These are phyloP conservation scores for Peromyscus melanophrys DNA, from an alignment of 2,797 vertebrate species.

Conservation along the genomic window DNA sequence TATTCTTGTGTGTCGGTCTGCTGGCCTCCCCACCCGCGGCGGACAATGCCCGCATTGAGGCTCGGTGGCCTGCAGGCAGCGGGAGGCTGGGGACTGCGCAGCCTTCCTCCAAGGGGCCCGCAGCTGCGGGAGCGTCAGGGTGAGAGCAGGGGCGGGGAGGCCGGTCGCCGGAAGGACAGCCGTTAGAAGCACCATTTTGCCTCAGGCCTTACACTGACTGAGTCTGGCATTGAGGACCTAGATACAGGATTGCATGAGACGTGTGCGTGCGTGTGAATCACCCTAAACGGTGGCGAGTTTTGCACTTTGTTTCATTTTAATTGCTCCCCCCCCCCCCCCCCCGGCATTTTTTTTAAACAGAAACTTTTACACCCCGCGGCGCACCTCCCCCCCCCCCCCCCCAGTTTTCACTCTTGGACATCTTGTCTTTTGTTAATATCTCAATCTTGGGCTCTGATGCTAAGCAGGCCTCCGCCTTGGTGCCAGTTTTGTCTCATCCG, in stretches of 20 bases:
- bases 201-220: constrained; percentile 13
- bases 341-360: constrained; percentile 54
- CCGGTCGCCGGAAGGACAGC: constrained; percentile 70
- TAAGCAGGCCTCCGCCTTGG: neutral
- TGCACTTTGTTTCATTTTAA: constrained; percentile 22
- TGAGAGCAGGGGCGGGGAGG: constrained; percentile 57
- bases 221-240: constrained; percentile 53
- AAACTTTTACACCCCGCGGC: neutral
- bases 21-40: constrained; percentile 81
- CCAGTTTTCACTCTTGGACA: neutral
- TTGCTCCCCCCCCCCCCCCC: accelerated
- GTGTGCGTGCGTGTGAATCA: neutral
- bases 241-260: neutral
- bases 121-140: constrained; percentile 77
- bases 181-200: constrained; percentile 23
- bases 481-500: neutral
- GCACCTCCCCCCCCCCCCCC: neutral
- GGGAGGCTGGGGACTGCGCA: constrained; percentile 82
- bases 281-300: neutral
- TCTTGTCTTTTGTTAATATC: constrained; percentile 8
- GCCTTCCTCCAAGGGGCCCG: constrained; percentile 86
- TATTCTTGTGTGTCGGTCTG: constrained; percentile 81
- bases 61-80: constrained; percentile 84
- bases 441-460: neutral
- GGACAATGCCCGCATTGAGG: constrained; percentile 89